Evolutionary conservation across 2,888 invertebrate genomes (phyloP), one percentile per base, ranked within the genome.

Genomic region (Cosmia pyralina): DNA sequence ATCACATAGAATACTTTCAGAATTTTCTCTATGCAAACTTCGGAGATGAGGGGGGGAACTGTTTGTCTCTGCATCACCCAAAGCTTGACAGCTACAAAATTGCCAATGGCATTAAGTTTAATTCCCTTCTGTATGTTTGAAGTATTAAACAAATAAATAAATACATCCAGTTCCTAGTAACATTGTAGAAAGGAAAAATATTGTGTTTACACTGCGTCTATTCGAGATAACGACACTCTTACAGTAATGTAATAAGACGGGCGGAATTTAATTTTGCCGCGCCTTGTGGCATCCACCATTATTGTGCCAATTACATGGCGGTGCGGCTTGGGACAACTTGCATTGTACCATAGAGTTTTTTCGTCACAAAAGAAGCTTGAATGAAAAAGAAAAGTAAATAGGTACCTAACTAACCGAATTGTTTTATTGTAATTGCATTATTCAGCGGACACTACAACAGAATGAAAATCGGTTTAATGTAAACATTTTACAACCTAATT

Each of bases 201-300:
- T 28, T 58, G 4, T 58, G 17, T 34, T 59, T n/a, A 52, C 64
- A 48, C 13, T 5, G 6, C 59, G 46, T 55, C 57, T 48, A 34
- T 38, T 55, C 28, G 53, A 68, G 59, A 38, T 73, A 77, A 75
- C 53, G 69, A 69, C 52, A 55, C 59, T 53, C 62, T 74, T 68
- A 60, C 44, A 41, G 59, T 63, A 72, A 82, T 57, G 76, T 50
- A 44, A 77, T 62, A 79, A 82, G 77, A 67, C 79, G 66, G 60
- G 55, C 22, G 59, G 77, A 82, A 83, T 79, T 83, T 74, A 83
- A 82, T 83, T 79, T 73, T 55, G 79, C 64, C 69, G 58, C 72
- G 73, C 68, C 81, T 76, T 69, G 69, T 76, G 73, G 74, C 70
- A 60, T 72, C 44, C 75, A 65, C 60, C 78, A 77, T 82, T 70